These are phyloP conservation scores for Nycticryphes semicollaris DNA, from an alignment of 2,113 vertebrate genomes.

Conservation along the genomic window DNA sequence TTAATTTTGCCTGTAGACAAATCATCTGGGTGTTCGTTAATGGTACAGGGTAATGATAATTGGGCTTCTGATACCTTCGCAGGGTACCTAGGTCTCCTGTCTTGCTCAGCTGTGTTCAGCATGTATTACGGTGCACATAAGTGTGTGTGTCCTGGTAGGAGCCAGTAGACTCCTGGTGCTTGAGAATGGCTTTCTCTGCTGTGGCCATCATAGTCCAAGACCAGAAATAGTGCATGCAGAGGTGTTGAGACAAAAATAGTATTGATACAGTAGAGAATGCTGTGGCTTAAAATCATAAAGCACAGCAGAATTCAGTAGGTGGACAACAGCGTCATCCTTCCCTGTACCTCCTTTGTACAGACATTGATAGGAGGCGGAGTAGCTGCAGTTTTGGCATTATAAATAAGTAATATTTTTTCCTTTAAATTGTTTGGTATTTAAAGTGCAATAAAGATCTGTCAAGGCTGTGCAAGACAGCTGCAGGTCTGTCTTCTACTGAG, in stretches of 20 bases:
- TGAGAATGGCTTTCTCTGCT: neutral
- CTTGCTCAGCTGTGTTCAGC: neutral
- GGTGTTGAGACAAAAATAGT: neutral
- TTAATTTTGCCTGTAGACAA: neutral
- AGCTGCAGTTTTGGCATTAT: neutral
- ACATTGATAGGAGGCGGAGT: neutral
- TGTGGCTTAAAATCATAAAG: neutral
- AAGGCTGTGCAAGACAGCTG: neutral
- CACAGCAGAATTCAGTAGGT: neutral
- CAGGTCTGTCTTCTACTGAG: neutral
- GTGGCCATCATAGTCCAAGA: neutral
- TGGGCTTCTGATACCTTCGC: neutral
- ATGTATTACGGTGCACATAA: neutral
- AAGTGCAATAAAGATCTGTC: neutral
- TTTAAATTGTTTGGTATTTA: neutral
- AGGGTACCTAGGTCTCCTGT: neutral
- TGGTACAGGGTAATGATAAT: neutral
- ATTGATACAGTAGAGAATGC: neutral
- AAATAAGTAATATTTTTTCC: neutral
- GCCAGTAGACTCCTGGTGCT: neutral
- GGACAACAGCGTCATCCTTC: neutral
- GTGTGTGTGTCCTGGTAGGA: neutral
- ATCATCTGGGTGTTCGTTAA: neutral
- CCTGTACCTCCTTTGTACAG: neutral
- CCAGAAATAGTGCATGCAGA: neutral